Percentiles rank a stretch among this genome's conserved stretches.
Conservation (phyloP, 2,888 invertebrate species). For the Drosophila colorata region DNA sequence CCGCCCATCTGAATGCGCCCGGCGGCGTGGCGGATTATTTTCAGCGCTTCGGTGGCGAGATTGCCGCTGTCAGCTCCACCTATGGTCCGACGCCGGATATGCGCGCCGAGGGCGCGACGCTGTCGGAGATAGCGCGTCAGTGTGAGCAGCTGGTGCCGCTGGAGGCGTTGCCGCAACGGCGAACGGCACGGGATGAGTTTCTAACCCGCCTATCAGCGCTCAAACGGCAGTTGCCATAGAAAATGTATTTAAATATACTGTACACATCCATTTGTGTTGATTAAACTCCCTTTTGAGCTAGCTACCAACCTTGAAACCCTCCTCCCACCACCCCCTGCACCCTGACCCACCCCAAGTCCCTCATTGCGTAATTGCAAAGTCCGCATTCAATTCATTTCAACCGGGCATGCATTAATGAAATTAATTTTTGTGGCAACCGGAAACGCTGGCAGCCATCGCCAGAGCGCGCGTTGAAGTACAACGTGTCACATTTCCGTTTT, state of each 20-base stretch:
- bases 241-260: conserved; percentile 34
- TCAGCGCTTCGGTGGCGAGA: conserved; percentile 88
- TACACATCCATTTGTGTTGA: conserved; percentile 56
- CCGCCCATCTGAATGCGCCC: conserved; percentile 97
- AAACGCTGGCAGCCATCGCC: conserved; percentile 51
- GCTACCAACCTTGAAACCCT: too few relatives aligned
- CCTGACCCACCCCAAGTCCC: background rate
- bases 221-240: conserved; percentile 89
- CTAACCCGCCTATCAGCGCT: conserved; percentile 91
- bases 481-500: conserved; percentile 75
- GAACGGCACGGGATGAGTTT: conserved; percentile 93
- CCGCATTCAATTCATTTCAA: conserved; percentile 50
- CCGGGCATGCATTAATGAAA: conserved; percentile 76
- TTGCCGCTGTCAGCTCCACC: conserved; percentile 88
- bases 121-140: conserved; percentile 89
- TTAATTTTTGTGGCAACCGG: conserved; percentile 78
- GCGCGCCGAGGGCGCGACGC: conserved; percentile 88
- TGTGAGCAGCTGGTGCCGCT: conserved; percentile 90
- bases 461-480: conserved; percentile 48
- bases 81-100: conserved; percentile 91
- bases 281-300: conserved; percentile 45
- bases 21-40: conserved; percentile 90
- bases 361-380: conserved; percentile 45
- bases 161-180: conserved; percentile 89
- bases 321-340: too few relatives aligned